Evolutionary conservation across 2,888 invertebrate genomes (phyloP).

Genomic region (Leucoptera coffeella): DNA sequence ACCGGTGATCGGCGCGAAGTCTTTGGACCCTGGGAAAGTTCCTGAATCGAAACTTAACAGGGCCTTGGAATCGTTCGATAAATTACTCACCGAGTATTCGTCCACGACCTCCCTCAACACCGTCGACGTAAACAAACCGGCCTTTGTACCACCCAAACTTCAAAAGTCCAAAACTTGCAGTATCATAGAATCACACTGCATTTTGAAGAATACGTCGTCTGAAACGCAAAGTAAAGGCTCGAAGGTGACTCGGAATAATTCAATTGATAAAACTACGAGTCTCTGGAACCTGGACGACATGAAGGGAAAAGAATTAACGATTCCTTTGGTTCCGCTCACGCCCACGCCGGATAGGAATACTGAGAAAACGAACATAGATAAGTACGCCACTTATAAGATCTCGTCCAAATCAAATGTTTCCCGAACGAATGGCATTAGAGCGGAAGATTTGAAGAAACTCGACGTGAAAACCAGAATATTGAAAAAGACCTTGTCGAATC

Average conservation of each 20-base stretch:
- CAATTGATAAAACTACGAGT: conserved; percentile 51
- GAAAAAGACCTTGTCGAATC: conserved; percentile 48
- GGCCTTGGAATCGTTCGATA: conserved; percentile 45
- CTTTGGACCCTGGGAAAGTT: conserved; percentile 8
- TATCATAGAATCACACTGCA: conserved; percentile 63
- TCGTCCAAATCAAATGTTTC: conserved; percentile 27
- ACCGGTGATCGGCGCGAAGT: conserved; percentile 25
- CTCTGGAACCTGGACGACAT: conserved; percentile 54
- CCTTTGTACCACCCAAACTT: conserved; percentile 48
- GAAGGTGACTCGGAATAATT: conserved; percentile 36
- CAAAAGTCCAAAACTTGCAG: conserved; percentile 67
- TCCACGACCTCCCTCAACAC: conserved; percentile 17
- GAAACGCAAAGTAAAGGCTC: conserved; percentile 30
- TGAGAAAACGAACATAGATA: conserved; percentile 41
- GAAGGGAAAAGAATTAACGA: conserved; percentile 41
- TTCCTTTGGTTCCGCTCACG: conserved; percentile 31
- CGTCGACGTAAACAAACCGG: conserved; percentile 14
- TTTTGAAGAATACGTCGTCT: conserved; percentile 54
- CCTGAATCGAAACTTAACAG: conserved; percentile 32
- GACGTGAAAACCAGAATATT: conserved; percentile 50
- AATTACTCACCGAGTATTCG: conserved; percentile 38
- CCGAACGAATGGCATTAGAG: conserved; percentile 30
- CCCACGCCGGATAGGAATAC: conserved; percentile 17
- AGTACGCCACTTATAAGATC: conserved; percentile 47
- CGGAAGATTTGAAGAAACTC: conserved; percentile 41